Conservation (phyloP, 2,888 invertebrate species). For the Cephus pulcher region DNA sequence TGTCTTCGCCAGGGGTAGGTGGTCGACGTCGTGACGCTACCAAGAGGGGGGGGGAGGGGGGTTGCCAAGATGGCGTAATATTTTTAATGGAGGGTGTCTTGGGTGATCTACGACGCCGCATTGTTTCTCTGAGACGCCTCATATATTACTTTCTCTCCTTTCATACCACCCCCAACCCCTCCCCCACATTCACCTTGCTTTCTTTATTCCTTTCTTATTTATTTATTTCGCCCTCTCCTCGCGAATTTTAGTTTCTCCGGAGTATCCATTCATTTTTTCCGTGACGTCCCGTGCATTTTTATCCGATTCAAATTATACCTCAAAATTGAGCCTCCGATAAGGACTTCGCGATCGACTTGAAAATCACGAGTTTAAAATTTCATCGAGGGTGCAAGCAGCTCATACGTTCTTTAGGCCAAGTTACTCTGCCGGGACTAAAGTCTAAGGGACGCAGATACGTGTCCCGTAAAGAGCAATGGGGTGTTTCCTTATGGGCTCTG, state of each 20-base stretch:
- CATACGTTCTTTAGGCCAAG: not conserved
- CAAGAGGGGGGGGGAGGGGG: constrained; percentile 30
- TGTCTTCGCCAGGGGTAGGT: constrained; percentile 22
- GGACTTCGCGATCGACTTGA: not conserved
- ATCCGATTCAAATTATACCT: not conserved
- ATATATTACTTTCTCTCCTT: constrained; percentile 54
- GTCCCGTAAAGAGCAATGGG: not conserved
- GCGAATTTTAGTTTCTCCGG: not conserved
- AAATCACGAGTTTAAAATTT: not conserved
- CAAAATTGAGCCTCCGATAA: not conserved
- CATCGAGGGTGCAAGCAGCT: not conserved
- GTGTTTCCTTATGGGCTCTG: not conserved
- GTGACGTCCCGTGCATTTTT: not conserved
- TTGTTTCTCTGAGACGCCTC: constrained; percentile 61
- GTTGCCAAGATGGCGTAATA: constrained; percentile 62
- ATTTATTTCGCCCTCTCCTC: not conserved
- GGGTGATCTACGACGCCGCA: constrained; percentile 63
- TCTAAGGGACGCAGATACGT: not conserved
- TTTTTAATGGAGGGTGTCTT: constrained; percentile 65
- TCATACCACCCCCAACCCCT: constrained; percentile 4
- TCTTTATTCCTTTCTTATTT: not conserved
- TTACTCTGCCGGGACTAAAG: not conserved
- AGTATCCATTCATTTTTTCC: too few relatives aligned
- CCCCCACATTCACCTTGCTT: not conserved
- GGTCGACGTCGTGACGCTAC: constrained; percentile 25